Conservation (phyloP, 2,888 invertebrate species). For the Coenonympha glycerion region DNA sequence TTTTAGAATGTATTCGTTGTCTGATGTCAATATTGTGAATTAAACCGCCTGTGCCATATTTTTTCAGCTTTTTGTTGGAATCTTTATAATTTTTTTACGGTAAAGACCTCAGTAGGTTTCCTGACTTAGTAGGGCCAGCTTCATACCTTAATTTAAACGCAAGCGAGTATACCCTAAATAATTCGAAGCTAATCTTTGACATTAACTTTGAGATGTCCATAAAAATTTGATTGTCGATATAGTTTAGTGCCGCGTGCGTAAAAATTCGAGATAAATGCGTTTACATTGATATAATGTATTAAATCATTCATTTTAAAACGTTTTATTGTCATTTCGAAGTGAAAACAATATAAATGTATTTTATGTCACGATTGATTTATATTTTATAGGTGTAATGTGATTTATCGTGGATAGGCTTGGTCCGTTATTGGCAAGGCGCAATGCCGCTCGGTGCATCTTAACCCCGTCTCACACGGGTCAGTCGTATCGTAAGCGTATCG, state of each 20-base stretch:
- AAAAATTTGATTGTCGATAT: constrained; percentile 50
- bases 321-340: constrained; percentile 70
- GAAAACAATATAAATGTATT: constrained; percentile 75
- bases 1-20: too few relatives aligned
- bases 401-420: constrained; percentile 63
- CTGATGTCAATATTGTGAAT: too few relatives aligned
- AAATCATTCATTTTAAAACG: constrained; percentile 70
- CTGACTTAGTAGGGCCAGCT: too few relatives aligned
- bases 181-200: constrained; percentile 17
- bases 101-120: too few relatives aligned
- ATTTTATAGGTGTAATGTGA: constrained; percentile 71
- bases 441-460: too few relatives aligned
- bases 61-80: too few relatives aligned
- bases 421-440: constrained; percentile 52
- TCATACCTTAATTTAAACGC: neutral
- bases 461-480: too few relatives aligned
- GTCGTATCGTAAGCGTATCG: too few relatives aligned
- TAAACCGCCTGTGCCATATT: too few relatives aligned
- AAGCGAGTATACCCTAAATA: neutral
- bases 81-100: too few relatives aligned
- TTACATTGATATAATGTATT: constrained; percentile 53
- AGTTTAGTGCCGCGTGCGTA: constrained; percentile 39
- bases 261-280: constrained; percentile 45
- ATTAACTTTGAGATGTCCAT: constrained; percentile 44
- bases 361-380: constrained; percentile 71